Base-by-base conservation (phyloP, 2,888 invertebrate genomes). In the Drosophila eohydei region DNA sequence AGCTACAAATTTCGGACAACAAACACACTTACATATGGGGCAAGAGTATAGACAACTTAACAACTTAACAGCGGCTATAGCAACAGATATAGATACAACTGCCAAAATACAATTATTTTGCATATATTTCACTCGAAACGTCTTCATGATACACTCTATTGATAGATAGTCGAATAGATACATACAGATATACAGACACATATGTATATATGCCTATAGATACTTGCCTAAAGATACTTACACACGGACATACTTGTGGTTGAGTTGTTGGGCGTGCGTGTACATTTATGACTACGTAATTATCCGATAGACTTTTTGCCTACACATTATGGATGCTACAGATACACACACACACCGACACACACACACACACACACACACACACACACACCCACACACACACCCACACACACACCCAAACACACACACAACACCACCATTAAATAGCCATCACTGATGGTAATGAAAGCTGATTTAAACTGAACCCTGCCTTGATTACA, bases 71-170 rank as follows among this genome's bases (percentile, higher is more conserved):
- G 30, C 14, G 44, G 12, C 16, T 43, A 34, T 3, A 21, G 21
- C 9, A n/a, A 43, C 6, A 26, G 34, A 26, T 46, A 38, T 5
- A 12, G 28, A 28, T 43, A 43, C 34, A 28, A 14, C 50, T 38
- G 48, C 14, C 14, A 16, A 30, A 48, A 59, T 59, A 46, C 48
- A 58, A 58, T 48, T 58, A 58, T 58, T 48, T 58, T 38, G 46
- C 48, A n/a, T 48, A 58, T 58, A 58, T 58, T 48, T 58, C 30
- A 48, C 48, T 11, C 28, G 34, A 51, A 51, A 21, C 34, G 12
- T 34, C 32, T 34, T 51, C 51, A 51, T 34, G 51, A 51, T 48
- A 58, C n/a, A 26, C 44, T 46, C 21, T 51, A 60, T 41, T 51
- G 50, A 51, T 60, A 60, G 32, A 59, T 59, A 51, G 1, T 21